Evolutionary conservation across 2,888 invertebrate species (phyloP).

Genomic region (Phorcus lineatus): DNA sequence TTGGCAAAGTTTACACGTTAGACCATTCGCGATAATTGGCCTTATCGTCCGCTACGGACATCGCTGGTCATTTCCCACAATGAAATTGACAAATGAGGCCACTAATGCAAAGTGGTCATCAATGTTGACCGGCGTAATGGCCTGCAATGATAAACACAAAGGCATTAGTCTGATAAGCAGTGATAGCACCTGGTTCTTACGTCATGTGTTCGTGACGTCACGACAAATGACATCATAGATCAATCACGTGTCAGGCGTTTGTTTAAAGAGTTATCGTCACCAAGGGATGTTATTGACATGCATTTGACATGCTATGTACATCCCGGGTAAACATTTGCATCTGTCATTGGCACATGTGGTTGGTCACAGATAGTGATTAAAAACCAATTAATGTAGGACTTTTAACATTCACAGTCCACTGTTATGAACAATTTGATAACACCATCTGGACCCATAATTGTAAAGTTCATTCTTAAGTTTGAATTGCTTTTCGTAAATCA

Average conservation of each 20-base stretch:
- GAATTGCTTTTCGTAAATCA: no score
- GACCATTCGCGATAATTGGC: neutral
- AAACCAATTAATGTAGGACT: no score
- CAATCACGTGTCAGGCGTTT: neutral
- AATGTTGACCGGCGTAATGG: neutral
- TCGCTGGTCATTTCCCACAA: slow-evolving; percentile 10
- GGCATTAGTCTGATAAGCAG: neutral
- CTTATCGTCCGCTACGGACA: neutral
- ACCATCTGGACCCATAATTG: no score
- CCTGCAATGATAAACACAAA: neutral
- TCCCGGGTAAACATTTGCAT: no score
- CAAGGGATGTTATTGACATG: neutral
- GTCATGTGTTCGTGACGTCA: neutral
- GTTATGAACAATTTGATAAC: no score
- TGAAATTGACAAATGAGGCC: slow-evolving; percentile 9
- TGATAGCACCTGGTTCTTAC: neutral
- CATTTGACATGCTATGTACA: no score
- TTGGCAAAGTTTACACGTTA: neutral
- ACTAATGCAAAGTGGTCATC: neutral
- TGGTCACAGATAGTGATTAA: no score
- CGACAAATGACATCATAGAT: neutral
- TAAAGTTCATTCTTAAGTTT: no score
- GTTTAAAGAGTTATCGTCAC: neutral
- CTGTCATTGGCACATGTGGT: no score
- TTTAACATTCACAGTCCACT: no score